Conservation (phyloP, 1,140 invertebrate genomes). For the Neotoxoptera formosana region DNA sequence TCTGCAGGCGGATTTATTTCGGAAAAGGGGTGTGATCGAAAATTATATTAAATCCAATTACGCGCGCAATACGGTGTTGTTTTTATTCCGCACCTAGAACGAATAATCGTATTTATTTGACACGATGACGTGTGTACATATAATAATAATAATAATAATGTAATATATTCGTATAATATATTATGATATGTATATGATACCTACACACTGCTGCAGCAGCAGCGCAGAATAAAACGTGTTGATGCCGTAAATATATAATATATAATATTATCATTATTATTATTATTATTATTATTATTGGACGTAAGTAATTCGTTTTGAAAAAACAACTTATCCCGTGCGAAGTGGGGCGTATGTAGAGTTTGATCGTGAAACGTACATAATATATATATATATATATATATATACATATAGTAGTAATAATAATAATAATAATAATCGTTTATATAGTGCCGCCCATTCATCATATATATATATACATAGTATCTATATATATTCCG, state of each 20-base stretch:
- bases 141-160: background rate
- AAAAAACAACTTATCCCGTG: background rate
- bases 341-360: background rate
- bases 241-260: background rate
- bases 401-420: background rate
- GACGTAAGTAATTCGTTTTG: conserved; percentile 25
- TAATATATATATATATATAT: too few relatives aligned
- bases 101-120: background rate
- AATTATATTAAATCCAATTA: conserved; percentile 20
- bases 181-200: background rate
- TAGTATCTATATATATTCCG: background rate
- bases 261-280: background rate
- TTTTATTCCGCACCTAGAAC: conserved; percentile 1
- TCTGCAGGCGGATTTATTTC: background rate
- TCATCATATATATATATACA: background rate
- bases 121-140: background rate
- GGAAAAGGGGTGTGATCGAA: background rate
- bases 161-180: conserved; percentile 11
- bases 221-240: background rate
- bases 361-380: background rate
- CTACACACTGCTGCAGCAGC: background rate
- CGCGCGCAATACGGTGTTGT: conserved; percentile 1
- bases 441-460: background rate
- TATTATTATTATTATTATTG: background rate
- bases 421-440: background rate